These are phyloP conservation scores for Euwallacea fornicatus DNA, from an alignment of 1,140 invertebrate species.

Conservation along the genomic window DNA sequence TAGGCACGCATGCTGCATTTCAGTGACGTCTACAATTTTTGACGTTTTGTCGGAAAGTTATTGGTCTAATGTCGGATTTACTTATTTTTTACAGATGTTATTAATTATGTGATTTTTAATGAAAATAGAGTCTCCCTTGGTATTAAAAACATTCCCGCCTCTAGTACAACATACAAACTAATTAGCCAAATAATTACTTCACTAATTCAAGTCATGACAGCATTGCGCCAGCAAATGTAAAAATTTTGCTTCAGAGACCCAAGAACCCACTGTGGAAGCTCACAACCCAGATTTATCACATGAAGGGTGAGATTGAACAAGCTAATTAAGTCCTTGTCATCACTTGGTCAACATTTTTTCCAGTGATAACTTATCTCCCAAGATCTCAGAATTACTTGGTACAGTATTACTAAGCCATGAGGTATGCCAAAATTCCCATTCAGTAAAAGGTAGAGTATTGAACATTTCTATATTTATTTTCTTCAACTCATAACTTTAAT, in stretches of 20 bases:
- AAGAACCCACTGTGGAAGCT: not conserved
- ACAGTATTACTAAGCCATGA: constrained; percentile 17
- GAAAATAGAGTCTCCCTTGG: constrained; percentile 11
- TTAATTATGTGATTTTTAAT: constrained; percentile 38
- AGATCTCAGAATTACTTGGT: not conserved
- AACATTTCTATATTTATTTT: no score
- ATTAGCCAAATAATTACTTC: not conserved
- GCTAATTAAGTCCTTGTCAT: no score
- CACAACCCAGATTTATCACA: not conserved
- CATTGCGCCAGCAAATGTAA: not conserved
- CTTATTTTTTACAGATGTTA: constrained; percentile 30
- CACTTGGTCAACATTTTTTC: not conserved
- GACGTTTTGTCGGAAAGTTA: not conserved
- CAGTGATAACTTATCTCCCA: not conserved
- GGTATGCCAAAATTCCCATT: not conserved
- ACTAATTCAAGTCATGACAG: constrained; percentile 4
- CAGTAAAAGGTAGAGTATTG: constrained; percentile 24
- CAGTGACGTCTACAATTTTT: constrained; percentile 6
- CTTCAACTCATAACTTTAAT: no score
- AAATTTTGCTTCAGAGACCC: constrained; percentile 8
- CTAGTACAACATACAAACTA: constrained; percentile 31
- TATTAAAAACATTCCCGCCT: constrained; percentile 29
- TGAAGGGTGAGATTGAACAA: not conserved
- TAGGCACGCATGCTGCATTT: not conserved
- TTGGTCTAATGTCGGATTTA: constrained; percentile 4